These are phyloP conservation scores for Nerophis lumbriciformis DNA, from an alignment of 2,113 vertebrate species.

Conservation along the genomic window DNA sequence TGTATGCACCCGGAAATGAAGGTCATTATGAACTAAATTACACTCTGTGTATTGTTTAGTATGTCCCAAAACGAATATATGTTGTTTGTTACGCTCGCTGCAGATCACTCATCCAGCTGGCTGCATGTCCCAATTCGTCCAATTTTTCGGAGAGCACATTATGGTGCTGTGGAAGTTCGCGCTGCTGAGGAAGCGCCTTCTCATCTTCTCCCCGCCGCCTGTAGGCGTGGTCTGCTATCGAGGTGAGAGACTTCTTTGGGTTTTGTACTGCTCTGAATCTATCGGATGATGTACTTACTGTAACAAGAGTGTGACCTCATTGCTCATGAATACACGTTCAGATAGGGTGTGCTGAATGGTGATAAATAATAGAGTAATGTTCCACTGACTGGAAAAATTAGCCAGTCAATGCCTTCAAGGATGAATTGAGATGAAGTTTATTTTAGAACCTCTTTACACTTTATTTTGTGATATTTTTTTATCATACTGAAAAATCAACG, in stretches of 20 bases:
- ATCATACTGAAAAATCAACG: no score
- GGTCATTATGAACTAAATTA: constrained; percentile 57
- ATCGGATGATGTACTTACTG: background rate
- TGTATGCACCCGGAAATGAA: constrained; percentile 99
- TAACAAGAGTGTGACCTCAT: background rate
- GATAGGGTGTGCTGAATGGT: background rate
- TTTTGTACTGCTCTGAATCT: background rate
- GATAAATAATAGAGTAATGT: background rate
- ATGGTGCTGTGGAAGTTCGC: constrained; percentile 97
- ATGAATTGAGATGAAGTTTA: no score
- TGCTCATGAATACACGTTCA: background rate
- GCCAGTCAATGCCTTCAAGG: no score
- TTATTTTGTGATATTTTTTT: no score
- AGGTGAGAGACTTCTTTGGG: constrained; percentile 68
- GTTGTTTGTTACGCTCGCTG: background rate
- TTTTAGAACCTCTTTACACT: no score
- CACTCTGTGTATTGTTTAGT: background rate
- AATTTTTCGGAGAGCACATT: constrained; percentile 97
- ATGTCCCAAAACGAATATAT: background rate
- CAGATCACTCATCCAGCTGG: constrained; percentile 98
- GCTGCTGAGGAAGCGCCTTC: constrained; percentile 89
- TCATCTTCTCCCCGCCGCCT: constrained; percentile 96
- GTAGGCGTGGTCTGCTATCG: constrained; percentile 96
- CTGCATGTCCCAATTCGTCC: constrained; percentile 99
- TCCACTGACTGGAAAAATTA: no score